These are phyloP conservation scores for Brachyptera risi DNA, from an alignment of 2,888 invertebrate genomes.

Conservation along the genomic window DNA sequence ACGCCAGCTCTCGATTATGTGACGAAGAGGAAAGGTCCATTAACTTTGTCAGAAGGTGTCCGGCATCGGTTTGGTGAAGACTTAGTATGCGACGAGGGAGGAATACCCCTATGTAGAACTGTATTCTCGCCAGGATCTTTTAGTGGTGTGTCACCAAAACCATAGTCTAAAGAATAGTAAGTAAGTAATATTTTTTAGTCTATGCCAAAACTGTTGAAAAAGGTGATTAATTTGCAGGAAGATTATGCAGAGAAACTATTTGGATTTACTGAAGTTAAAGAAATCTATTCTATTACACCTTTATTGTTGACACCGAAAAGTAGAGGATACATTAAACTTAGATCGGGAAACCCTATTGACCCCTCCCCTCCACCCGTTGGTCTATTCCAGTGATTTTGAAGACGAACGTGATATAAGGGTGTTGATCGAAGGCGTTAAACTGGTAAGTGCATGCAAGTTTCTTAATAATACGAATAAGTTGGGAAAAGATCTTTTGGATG, in stretches of 20 bases:
- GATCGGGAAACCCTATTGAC: constrained; percentile 65
- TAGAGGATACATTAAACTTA: constrained; percentile 63
- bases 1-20: constrained; percentile 42
- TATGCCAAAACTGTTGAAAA: too few relatives aligned
- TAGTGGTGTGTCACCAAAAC: too few relatives aligned
- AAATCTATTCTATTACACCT: constrained; percentile 67
- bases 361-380: constrained; percentile 73
- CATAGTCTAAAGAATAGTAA: too few relatives aligned
- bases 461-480: too few relatives aligned
- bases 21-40: constrained; percentile 41
- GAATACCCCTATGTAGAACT: constrained; percentile 68
- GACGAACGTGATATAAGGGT: constrained; percentile 66
- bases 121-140: constrained; percentile 74
- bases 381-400: constrained; percentile 76
- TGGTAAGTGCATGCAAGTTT: constrained; percentile 58
- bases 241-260: too few relatives aligned
- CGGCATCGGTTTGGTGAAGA: constrained; percentile 46
- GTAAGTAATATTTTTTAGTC: too few relatives aligned
- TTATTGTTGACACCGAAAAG: constrained; percentile 71
- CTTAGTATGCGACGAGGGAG: too few relatives aligned
- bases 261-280: constrained; percentile 48
- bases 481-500: too few relatives aligned
- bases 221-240: too few relatives aligned
- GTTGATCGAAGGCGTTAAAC: constrained; percentile 68
- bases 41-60: constrained; percentile 46